Base-by-base conservation (phyloP, 2,113 vertebrate genomes). In the Poeciliopsis turrubarensis region DNA sequence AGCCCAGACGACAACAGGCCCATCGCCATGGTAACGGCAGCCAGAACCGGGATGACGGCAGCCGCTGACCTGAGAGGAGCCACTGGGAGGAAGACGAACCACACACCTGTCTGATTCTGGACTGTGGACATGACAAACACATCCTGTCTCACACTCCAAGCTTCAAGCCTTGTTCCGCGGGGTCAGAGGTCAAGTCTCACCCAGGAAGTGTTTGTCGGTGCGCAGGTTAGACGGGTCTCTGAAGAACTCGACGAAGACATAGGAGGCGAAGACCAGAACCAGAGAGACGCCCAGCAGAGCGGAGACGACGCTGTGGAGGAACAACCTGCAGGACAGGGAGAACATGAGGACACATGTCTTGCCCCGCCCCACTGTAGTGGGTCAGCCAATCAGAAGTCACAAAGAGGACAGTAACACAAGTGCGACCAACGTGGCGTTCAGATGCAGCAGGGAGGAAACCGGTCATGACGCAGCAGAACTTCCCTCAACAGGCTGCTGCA, bases 11-110 rank as follows among this genome's bases (percentile, higher is more conserved):
- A 96, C 78, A 96, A 90, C 57, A 98, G 92, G 63, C 95, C 95
- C 83, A 98, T 86, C 17, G 94, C 88, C 61, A 97, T 94, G 32
- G 98, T 95, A 4, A 98, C 64, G 5, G 94, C 97, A 67, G 97
- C 94, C 30, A 95, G 88, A n/a, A 81, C 91, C 25, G 97, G 94
- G 84, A 99, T 95, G 71, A 95, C 95, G 15, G 95, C 88, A 0
- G 95, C 95, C 9, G 60, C 90, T 0, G 96, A 95, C 77, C 95
- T 85, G 72, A 99, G 77, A 0, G 97, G 96, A 68, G 94, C 94
- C 37, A 95, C 93, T 0, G 97, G 97, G 81, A 98, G 94, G 87
- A 99, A 99, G 79, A 97, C 91, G 29, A 96, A 95, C 98, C 97
- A 98, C 80, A 95, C 90, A 4, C 93, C 93, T 0, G 97, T 95